A percentile compares a stretch with the other conserved stretches of the same genome.
phyloP scores from a whole-genome alignment of 2,888 invertebrate species.

The Drosophila paramelanica region DNA sequence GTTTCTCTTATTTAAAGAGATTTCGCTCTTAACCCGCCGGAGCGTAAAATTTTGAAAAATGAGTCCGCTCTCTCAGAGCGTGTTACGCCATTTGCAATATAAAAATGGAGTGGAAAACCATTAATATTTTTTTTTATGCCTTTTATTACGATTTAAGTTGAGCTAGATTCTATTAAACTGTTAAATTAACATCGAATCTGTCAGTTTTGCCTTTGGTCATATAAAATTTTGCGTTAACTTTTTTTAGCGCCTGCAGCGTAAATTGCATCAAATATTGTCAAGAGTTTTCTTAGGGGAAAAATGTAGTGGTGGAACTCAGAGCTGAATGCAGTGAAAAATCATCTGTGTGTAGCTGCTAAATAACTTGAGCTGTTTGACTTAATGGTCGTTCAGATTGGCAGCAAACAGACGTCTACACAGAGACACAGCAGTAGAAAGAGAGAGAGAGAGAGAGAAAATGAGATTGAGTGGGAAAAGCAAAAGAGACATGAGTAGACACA shows the following conservation, averaged over 20 bases:
- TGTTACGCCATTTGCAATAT: background rate
- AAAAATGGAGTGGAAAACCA: too few relatives aligned
- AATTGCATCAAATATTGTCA: constrained; percentile 66
- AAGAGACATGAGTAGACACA: background rate
- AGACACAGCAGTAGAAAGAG: background rate
- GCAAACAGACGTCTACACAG: constrained; percentile 64
- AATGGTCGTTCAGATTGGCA: constrained; percentile 72
- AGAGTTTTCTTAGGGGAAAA: constrained; percentile 29
- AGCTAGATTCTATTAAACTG: too few relatives aligned
- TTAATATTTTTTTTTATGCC: too few relatives aligned
- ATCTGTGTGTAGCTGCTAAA: constrained; percentile 50
- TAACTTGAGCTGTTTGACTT: constrained; percentile 68
- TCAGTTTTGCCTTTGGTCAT: background rate
- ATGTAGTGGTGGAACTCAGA: constrained; percentile 32
- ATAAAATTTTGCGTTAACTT: constrained; percentile 29
- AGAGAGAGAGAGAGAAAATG: background rate
- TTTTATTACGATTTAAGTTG: too few relatives aligned
- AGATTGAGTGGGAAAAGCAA: background rate
- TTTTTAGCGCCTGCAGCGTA: constrained; percentile 38
- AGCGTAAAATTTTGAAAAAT: too few relatives aligned
- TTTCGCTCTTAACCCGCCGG: background rate
- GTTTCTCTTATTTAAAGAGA: too few relatives aligned
- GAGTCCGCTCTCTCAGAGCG: background rate
- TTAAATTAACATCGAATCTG: too few relatives aligned
- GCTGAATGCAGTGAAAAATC: constrained; percentile 26